These are phyloP conservation scores for Beris chalybata DNA, from an alignment of 2,888 invertebrate species.

Conservation along the genomic window DNA sequence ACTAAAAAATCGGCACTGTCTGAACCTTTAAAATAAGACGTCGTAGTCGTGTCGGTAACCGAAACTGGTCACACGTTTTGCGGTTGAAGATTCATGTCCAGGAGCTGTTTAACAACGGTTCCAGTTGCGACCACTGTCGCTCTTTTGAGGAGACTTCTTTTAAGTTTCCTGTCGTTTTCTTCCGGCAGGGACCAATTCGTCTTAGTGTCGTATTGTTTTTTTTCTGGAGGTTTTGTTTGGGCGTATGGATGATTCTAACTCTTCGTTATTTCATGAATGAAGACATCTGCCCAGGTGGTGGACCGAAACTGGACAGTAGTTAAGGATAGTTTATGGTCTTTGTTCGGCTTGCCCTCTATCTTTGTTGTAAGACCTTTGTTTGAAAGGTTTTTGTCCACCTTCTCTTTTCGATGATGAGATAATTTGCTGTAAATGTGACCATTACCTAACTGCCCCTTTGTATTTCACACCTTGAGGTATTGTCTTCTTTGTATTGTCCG, in stretches of 20 bases:
- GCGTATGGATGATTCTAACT: slow-evolving; percentile 14
- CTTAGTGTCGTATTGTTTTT: slow-evolving; percentile 21
- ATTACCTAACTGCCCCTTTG: not conserved
- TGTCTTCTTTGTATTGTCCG: slow-evolving; percentile 12
- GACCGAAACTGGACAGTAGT: slow-evolving; percentile 9
- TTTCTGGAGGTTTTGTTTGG: slow-evolving; percentile 7
- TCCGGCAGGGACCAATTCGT: slow-evolving; percentile 32
- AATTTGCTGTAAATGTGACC: slow-evolving; percentile 28
- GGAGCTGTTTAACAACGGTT: slow-evolving; percentile 9
- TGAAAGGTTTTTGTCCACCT: not conserved
- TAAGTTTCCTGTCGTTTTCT: not conserved
- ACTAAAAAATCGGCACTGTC: slow-evolving; percentile 18
- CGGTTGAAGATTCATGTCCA: slow-evolving; percentile 23
- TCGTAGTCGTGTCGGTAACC: slow-evolving; percentile 6
- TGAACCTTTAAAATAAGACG: slow-evolving; percentile 14
- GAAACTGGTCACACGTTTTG: slow-evolving; percentile 35
- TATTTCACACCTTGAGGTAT: not conserved
- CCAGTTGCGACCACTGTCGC: slow-evolving; percentile 6
- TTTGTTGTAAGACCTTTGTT: slow-evolving; percentile 4
- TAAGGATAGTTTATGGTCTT: slow-evolving; percentile 8
- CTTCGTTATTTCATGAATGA: slow-evolving; percentile 7
- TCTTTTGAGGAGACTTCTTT: slow-evolving; percentile 13
- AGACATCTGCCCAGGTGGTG: slow-evolving; percentile 19
- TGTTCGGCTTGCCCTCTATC: slow-evolving; percentile 6
- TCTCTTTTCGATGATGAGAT: slow-evolving; percentile 17